A percentile compares a stretch with the other conserved stretches of the same genome.
These are phyloP conservation scores for Dromas ardeola DNA, from an alignment of 2,113 vertebrate genomes.

Conservation along the genomic window DNA sequence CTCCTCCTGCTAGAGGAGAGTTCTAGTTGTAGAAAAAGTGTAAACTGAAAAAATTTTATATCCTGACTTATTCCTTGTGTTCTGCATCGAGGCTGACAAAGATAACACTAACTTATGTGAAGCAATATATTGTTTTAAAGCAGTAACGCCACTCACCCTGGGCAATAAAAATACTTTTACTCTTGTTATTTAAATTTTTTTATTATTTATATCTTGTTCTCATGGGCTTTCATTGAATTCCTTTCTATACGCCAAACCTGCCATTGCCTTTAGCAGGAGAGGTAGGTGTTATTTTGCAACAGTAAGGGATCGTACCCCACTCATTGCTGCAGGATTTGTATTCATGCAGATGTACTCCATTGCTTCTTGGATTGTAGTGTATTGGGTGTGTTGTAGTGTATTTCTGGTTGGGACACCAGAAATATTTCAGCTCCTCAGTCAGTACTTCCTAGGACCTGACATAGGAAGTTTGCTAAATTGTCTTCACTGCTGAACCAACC, in stretches of 20 bases:
- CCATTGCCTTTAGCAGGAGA: not conserved
- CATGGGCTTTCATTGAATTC: not conserved
- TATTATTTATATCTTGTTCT: not conserved
- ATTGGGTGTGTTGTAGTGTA: too few species aligned
- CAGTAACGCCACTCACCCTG: fast-evolving
- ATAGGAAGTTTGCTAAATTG: not conserved
- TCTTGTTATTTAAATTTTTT: not conserved
- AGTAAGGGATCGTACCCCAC: not conserved
- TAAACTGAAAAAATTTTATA: not conserved
- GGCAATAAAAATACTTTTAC: not conserved
- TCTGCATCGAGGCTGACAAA: not conserved
- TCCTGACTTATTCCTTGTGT: not conserved
- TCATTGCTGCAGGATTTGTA: not conserved
- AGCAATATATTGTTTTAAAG: not conserved
- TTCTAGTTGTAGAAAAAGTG: not conserved
- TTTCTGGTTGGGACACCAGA: not conserved
- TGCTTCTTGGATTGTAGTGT: not conserved
- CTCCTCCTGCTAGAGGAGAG: not conserved
- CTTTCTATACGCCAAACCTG: not conserved
- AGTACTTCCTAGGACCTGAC: not conserved
- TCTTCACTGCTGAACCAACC: not conserved
- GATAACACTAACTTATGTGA: not conserved
- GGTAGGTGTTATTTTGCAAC: not conserved
- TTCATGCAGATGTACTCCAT: not conserved
- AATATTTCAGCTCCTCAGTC: not conserved